These are phyloP conservation scores for Drosophila merina DNA, from an alignment of 2,888 invertebrate genomes.

Conservation along the genomic window DNA sequence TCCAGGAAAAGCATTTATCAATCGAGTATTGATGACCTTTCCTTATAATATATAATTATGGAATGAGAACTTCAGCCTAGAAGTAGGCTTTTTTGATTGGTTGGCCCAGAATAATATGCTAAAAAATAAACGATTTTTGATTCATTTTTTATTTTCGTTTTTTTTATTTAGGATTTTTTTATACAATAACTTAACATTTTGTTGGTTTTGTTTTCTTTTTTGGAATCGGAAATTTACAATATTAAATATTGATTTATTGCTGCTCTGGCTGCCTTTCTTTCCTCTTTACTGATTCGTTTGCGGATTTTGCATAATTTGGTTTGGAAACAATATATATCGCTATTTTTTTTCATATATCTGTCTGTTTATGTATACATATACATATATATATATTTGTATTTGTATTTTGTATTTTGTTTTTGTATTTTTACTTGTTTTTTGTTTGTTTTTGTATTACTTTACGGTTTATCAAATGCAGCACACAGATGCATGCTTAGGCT, in stretches of 20 bases:
- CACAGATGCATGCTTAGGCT: constrained; percentile 74
- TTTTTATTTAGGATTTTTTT: constrained; percentile 71
- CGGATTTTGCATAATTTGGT: constrained; percentile 40
- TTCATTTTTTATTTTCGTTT: constrained; percentile 40
- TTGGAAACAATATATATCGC: constrained; percentile 42
- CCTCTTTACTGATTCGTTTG: constrained; percentile 40
- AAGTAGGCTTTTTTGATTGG: background rate
- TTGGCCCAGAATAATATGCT: constrained; percentile 2
- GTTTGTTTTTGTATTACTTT: constrained; percentile 19
- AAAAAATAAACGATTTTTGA: background rate
- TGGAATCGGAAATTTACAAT: constrained; percentile 81
- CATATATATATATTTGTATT: constrained; percentile 19
- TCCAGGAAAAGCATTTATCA: too few relatives aligned
- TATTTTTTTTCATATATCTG: constrained; percentile 30
- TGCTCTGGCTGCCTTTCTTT: constrained; percentile 42
- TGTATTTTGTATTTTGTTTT: constrained; percentile 17
- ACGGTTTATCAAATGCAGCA: constrained; percentile 73
- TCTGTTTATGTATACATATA: constrained; percentile 45
- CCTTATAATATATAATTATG: too few relatives aligned
- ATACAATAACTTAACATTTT: constrained; percentile 78
- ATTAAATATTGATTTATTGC: constrained; percentile 75
- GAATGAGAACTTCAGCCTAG: background rate
- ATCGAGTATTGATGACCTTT: too few relatives aligned
- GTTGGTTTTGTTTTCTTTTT: constrained; percentile 55
- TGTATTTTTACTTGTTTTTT: constrained; percentile 1